Percentiles rank a stretch among this genome's conserved stretches.
These are phyloP conservation scores for Melolontha melolontha DNA, from an alignment of 2,888 invertebrate species.

Conservation along the genomic window DNA sequence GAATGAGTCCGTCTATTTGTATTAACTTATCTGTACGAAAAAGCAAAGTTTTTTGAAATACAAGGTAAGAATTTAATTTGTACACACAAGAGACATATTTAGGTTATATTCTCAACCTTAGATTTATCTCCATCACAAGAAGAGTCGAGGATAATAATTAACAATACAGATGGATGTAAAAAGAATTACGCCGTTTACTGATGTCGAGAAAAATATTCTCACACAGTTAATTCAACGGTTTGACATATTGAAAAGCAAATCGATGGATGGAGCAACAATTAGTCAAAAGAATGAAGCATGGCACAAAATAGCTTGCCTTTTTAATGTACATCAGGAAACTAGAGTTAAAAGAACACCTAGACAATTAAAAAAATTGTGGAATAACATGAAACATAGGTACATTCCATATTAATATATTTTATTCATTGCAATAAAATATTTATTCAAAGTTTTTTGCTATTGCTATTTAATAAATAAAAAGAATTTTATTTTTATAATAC, in stretches of 20 bases:
- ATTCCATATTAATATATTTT: too few relatives aligned
- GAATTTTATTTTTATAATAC: too few relatives aligned
- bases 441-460: neutral
- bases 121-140: too few relatives aligned
- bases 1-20: too few relatives aligned
- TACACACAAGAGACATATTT: too few relatives aligned
- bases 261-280: slow-evolving; percentile 14
- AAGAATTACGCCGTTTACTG: slow-evolving; percentile 9
- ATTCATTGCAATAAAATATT: neutral
- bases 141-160: too few relatives aligned
- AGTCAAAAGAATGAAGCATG: slow-evolving; percentile 29
- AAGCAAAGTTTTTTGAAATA: too few relatives aligned
- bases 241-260: slow-evolving; percentile 25
- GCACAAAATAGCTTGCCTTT: slow-evolving; percentile 23
- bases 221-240: slow-evolving; percentile 25
- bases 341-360: slow-evolving; percentile 12
- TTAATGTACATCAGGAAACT: slow-evolving; percentile 28
- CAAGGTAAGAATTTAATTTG: too few relatives aligned
- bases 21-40: too few relatives aligned
- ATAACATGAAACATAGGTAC: slow-evolving; percentile 32
- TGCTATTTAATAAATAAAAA: too few relatives aligned
- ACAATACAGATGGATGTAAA: slow-evolving; percentile 15
- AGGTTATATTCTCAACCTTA: neutral
- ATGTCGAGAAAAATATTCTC: slow-evolving; percentile 16
- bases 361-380: slow-evolving; percentile 26